Base-by-base conservation (phyloP, 2,888 invertebrate genomes). In the Hypena proboscidalis region DNA sequence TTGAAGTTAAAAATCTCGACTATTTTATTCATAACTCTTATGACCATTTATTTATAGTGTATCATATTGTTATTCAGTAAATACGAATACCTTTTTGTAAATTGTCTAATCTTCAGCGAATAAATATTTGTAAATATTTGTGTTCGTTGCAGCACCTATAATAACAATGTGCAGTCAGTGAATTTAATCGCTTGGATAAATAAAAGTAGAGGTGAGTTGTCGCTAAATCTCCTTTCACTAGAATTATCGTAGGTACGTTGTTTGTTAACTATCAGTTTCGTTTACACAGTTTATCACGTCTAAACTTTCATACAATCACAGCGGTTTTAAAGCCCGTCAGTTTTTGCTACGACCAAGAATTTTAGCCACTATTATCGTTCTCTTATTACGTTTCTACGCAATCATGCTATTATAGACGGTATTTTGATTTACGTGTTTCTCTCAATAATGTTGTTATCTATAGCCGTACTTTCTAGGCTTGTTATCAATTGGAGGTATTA, bases 151-250 rank as follows among this genome's bases (percentile, higher is more conserved):
- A n/a, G n/a, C n/a, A n/a, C n/a, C n/a, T n/a, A n/a, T n/a, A 41
- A 29, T 26, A 37, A 43, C 23, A 41, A 17, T 54, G 19, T 29
- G 14, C 4, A 25, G 19, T 34, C 27, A 37, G 22, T 27, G 19
- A 31, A 37, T 40, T 34, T 31, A 48, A 47, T 47, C 43, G 44
- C 30, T 22, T 30, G 17, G 17, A 23, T 38, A 41, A 38, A 22
- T 43, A 25, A 13, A 25, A 35, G 21, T 47, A 51, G 44, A 38
- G 62, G 56, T 58, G 57, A 25, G 22, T n/a, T n/a, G 29, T 40
- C 19, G 13, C 32, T 19, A 47, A 30, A 56, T 36, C 47, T 47
- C 61, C 70, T 73, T 73, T 71, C 73, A 71, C 73, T 61, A 42
- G 29, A 38, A 46, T 67, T 59, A 52, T 53, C 47, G 62, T 53